A percentile compares a stretch with the other conserved stretches of the same genome.
phyloP scores from a whole-genome alignment of 2,888 invertebrate species.

The Lasiommata megera region DNA sequence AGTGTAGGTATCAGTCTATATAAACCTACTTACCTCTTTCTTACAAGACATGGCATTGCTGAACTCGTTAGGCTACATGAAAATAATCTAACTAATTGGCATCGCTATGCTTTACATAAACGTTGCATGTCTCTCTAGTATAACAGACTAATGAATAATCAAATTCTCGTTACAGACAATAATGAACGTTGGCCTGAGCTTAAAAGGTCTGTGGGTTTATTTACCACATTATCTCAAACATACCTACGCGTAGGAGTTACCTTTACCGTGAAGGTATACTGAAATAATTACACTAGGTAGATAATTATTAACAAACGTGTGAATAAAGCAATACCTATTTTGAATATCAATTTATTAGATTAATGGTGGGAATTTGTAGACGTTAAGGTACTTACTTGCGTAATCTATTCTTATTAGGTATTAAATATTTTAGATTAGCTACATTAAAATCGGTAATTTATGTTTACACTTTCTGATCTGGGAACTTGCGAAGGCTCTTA shows the following conservation, averaged over 20 bases:
- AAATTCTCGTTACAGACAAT: constrained; percentile 6
- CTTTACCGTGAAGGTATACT: not conserved
- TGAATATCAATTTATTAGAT: not conserved
- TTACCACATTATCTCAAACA: not conserved
- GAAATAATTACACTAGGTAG: not conserved
- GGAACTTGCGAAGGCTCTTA: too few species aligned
- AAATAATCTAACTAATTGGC: constrained; percentile 6
- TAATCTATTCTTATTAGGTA: not conserved
- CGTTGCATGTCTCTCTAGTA: constrained; percentile 8
- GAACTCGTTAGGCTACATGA: not conserved
- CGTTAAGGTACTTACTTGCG: not conserved
- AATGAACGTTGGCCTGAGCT: not conserved
- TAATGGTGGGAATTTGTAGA: not conserved
- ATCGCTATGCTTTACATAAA: not conserved
- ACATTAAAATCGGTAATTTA: too few species aligned
- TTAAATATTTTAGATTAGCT: too few species aligned
- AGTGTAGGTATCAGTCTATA: too few species aligned
- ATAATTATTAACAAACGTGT: not conserved
- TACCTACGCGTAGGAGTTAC: constrained; percentile 5
- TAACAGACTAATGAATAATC: constrained; percentile 8
- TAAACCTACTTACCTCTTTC: too few species aligned
- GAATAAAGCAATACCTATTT: constrained; percentile 5
- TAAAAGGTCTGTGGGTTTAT: not conserved
- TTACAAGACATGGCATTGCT: not conserved
- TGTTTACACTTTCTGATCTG: too few species aligned